Conservation (phyloP, 2,113 vertebrate genomes). For the Tamias sibiricus region DNA sequence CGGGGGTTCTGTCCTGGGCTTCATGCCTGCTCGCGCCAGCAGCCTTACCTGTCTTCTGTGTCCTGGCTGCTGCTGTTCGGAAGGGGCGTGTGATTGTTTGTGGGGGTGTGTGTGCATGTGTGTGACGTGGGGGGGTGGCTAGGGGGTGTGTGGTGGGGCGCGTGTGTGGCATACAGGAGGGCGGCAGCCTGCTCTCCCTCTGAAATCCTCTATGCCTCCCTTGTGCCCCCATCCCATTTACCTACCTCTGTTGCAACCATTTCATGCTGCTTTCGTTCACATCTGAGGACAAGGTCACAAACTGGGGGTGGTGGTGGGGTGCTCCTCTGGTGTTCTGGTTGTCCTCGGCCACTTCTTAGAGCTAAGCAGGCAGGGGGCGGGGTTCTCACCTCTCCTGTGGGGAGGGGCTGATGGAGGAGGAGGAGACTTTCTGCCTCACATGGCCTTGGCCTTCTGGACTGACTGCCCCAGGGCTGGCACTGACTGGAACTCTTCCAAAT, state of each 20-base stretch:
- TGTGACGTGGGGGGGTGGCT: not conserved
- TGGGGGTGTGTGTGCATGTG: not conserved
- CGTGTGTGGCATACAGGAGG: not conserved
- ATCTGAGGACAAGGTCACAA: not conserved
- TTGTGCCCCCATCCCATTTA: not conserved
- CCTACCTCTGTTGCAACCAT: conserved; percentile 71
- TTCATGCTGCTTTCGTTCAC: conserved; percentile 65
- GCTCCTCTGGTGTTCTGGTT: not conserved
- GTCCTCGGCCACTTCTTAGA: not conserved
- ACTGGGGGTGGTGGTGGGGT: not conserved
- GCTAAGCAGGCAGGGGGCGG: not conserved
- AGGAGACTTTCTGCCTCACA: not conserved
- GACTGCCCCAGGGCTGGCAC: not conserved
- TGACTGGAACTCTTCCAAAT: not conserved
- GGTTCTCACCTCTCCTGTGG: not conserved
- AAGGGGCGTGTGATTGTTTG: not conserved
- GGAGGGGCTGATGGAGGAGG: not conserved
- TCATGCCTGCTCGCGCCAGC: not conserved
- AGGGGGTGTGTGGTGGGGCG: too few relatives aligned
- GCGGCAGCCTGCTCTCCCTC: conserved; percentile 35
- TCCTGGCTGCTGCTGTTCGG: not conserved
- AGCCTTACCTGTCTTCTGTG: conserved; percentile 55
- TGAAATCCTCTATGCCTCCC: not conserved
- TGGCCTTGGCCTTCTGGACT: not conserved
- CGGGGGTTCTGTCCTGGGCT: conserved; percentile 45